A percentile compares a stretch with the other conserved stretches of the same genome.
Conservation (phyloP, 2,113 vertebrate genomes). For the Verasper variegatus region DNA sequence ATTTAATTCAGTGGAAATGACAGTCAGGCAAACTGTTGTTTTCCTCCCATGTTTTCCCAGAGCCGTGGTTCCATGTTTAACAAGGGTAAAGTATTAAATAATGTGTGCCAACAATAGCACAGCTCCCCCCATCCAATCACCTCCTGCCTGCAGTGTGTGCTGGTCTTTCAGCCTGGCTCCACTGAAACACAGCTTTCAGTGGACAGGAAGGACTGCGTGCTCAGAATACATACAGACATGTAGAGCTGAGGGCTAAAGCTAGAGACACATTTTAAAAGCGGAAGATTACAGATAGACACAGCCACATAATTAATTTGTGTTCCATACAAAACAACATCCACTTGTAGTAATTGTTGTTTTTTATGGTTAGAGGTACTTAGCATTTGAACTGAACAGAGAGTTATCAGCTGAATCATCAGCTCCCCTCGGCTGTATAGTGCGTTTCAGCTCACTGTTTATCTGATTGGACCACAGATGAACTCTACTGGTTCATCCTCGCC, state of each 20-base stretch:
- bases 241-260: conserved; percentile 11
- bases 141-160: conserved; percentile 10
- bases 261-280: neutral
- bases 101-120: conserved; percentile 29
- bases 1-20: conserved; percentile 27
- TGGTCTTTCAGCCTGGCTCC: conserved; percentile 4
- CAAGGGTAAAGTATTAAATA: conserved; percentile 22
- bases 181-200: conserved; percentile 13
- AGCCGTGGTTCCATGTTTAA: conserved; percentile 22
- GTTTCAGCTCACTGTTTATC: neutral
- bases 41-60: conserved; percentile 18
- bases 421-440: neutral
- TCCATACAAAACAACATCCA: neutral
- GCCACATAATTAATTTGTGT: neutral
- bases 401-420: conserved; percentile 1
- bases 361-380: neutral
- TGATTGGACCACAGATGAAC: neutral
- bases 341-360: neutral
- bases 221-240: conserved; percentile 26
- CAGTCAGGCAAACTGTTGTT: conserved; percentile 36
- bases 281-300: neutral
- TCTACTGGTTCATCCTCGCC: neutral
- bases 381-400: too few species aligned
- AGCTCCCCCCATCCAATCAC: neutral
- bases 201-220: conserved; percentile 3